Base-by-base conservation (phyloP, 2,797 vertebrate species). In the Taenioides sp. region DNA sequence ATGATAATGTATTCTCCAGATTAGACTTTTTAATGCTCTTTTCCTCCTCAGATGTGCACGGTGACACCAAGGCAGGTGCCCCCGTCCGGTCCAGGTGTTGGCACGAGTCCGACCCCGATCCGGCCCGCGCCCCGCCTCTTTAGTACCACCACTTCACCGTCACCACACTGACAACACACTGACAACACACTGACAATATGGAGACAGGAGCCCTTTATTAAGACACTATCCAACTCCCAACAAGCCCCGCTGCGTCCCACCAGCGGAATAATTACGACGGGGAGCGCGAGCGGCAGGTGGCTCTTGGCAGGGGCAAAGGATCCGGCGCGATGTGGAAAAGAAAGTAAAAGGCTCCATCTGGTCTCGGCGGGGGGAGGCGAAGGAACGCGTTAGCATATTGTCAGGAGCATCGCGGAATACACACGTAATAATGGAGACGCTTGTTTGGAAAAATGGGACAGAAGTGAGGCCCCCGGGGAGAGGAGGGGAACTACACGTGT, bases 291-390 rank as follows among this genome's bases (percentile, higher is more conserved):
- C 96, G 95, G 98, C 97, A 98, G 98, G 97, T 97, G 96, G 97
- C 95, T 98, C 96, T 97, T 98, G 97, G 97, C 97, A 98, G 94
- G 93, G 96, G 96, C 95, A 97, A 97, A 97, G 96, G 96, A 97
- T 97, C 96, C 95, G 96, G 97, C 95, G 97, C 98, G 97, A 99
- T 98, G 97, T 97, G 96, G 96, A 99, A 98, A 97, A 97, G 97
- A 96, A 98, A 98, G 97, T 98, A 98, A 99, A 99, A 97, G 96
- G 95, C 97, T 95, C 97, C 98, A 98, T 99, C 98, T 98, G 98
- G 95, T 99, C 97, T 86, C 95, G 91, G 94, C 95, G 92, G 95
- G 96, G 96, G 95, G 93, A 94, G 92, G 93, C 92, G 92, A 95
- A 96, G 95, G 96, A 97, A 96, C 96, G 94, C 92, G 95, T 95